phyloP scores from a whole-genome alignment of 2,797 vertebrate genomes.

The Mormyrops attenuatus region DNA sequence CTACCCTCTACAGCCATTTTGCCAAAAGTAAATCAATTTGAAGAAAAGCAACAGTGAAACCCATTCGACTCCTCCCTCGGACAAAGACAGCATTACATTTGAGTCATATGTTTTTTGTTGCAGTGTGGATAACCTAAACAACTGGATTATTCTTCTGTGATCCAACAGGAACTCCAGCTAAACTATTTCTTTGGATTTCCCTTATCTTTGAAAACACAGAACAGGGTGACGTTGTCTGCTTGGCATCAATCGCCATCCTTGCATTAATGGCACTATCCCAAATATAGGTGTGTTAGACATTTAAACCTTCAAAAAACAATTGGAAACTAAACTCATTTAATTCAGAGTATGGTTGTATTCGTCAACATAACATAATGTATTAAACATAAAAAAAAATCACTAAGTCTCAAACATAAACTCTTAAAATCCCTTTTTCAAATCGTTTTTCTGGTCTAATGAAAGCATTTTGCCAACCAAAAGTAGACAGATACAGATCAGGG shows the following conservation, averaged over 20 bases:
- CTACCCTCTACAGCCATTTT: slow-evolving; percentile 8
- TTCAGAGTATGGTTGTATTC: background rate
- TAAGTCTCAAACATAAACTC: background rate
- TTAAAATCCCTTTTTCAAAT: background rate
- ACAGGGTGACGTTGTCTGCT: background rate
- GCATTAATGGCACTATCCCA: background rate
- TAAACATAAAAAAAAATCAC: background rate
- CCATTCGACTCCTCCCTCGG: background rate
- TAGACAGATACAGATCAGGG: background rate
- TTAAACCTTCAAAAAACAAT: background rate
- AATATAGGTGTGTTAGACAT: background rate
- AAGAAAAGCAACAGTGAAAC: slow-evolving; percentile 10
- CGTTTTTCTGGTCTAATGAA: background rate
- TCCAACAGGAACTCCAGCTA: background rate
- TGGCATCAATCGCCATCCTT: background rate
- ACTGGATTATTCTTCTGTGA: background rate
- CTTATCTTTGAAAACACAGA: background rate
- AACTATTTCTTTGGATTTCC: background rate
- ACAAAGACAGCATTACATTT: slow-evolving; percentile 13
- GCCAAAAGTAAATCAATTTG: slow-evolving; percentile 22
- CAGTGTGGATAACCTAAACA: background rate
- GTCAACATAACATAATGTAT: background rate
- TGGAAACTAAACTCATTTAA: background rate
- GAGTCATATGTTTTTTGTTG: background rate
- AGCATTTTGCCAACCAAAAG: background rate